Conservation (phyloP, 2,888 invertebrate species). For the Protodeltote pygarga region DNA sequence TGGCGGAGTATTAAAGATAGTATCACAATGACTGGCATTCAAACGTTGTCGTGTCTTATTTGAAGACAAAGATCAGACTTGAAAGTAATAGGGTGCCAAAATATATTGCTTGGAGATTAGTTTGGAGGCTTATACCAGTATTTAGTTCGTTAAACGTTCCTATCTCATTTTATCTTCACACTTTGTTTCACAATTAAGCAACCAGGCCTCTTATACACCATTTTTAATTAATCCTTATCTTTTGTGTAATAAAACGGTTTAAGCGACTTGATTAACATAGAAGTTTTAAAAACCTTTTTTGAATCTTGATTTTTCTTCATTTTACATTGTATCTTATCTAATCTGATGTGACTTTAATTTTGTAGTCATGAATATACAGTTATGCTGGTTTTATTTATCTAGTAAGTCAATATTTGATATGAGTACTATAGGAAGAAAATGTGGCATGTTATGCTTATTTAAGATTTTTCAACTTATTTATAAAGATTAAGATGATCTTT, state of each 20-base stretch:
- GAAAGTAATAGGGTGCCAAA: not conserved
- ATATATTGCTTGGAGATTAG: not conserved
- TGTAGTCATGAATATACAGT: constrained; percentile 61
- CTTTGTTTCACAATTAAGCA: constrained; percentile 50
- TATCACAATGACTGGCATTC: not conserved
- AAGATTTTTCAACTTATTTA: not conserved
- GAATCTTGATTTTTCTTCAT: constrained; percentile 43
- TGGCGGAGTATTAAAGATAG: not conserved
- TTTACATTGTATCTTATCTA: constrained; percentile 42
- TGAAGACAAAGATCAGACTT: not conserved
- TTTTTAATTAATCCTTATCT: constrained; percentile 51
- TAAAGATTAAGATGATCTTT: no score
- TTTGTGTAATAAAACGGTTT: constrained; percentile 33
- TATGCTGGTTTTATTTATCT: constrained; percentile 26
- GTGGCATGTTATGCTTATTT: constrained; percentile 5
- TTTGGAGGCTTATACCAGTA: no score
- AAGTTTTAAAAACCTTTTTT: constrained; percentile 38
- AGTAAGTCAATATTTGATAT: constrained; percentile 33
- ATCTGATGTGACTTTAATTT: constrained; percentile 54
- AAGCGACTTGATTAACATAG: constrained; percentile 29
- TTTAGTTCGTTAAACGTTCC: constrained; percentile 9
- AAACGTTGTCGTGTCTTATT: not conserved
- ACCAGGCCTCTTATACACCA: constrained; percentile 32
- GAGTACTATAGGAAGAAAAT: constrained; percentile 16
- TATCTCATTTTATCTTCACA: constrained; percentile 44